These are phyloP conservation scores for Thera britannica DNA, from an alignment of 2,888 invertebrate genomes.

Conservation along the genomic window DNA sequence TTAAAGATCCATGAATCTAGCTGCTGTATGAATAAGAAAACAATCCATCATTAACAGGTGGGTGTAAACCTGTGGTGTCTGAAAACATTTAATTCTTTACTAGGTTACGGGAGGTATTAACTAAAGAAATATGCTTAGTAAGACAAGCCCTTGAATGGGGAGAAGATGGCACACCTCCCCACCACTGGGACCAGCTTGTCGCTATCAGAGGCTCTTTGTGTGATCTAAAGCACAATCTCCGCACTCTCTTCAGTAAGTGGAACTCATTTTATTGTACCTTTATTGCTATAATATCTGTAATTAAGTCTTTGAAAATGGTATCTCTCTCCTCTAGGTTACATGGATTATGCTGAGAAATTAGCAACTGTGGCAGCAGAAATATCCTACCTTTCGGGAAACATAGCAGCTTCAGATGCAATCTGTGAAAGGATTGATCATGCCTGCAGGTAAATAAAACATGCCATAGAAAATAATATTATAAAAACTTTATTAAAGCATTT, in stretches of 20 bases:
- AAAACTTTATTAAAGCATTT: constrained; percentile 62
- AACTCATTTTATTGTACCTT: not conserved
- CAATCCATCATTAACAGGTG: not conserved
- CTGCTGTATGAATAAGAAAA: not conserved
- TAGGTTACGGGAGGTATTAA: constrained; percentile 72
- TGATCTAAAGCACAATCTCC: constrained; percentile 76
- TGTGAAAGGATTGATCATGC: constrained; percentile 82
- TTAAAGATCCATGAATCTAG: not conserved
- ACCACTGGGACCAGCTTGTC: constrained; percentile 80
- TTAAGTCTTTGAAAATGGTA: too few species aligned
- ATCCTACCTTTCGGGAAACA: constrained; percentile 81
- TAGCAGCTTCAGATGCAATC: constrained; percentile 80
- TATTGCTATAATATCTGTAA: too few species aligned
- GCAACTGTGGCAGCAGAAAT: constrained; percentile 82
- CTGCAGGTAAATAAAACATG: constrained; percentile 61
- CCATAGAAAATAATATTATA: constrained; percentile 31
- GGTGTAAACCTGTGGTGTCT: not conserved
- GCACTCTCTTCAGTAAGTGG: constrained; percentile 68
- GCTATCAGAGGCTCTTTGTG: constrained; percentile 71
- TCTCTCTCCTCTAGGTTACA: constrained; percentile 64
- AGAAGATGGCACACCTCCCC: constrained; percentile 73
- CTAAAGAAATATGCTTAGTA: constrained; percentile 75
- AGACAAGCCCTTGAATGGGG: constrained; percentile 80
- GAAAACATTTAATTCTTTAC: not conserved
- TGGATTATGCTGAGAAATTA: constrained; percentile 84